These are phyloP conservation scores for Archaeoteleia sp. DNA, from an alignment of 2,888 invertebrate genomes.

Conservation along the genomic window DNA sequence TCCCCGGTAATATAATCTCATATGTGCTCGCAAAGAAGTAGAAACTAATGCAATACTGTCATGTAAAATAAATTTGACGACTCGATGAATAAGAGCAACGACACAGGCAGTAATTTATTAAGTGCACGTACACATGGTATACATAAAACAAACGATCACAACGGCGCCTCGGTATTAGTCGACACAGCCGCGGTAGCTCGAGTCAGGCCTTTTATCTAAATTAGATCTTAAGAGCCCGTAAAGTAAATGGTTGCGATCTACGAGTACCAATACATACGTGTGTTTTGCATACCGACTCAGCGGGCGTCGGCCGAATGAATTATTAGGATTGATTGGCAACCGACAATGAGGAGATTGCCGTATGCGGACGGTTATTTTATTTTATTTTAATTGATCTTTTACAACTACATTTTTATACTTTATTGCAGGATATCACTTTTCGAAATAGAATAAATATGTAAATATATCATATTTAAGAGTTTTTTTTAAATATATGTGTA, in stretches of 20 bases:
- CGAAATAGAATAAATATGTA: too few relatives aligned
- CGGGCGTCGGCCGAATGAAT: conserved; percentile 48
- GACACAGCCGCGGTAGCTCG: conserved; percentile 64
- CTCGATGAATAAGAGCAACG: conserved; percentile 27
- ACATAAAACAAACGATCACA: conserved; percentile 48
- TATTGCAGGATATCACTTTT: too few relatives aligned
- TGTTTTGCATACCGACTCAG: conserved; percentile 55
- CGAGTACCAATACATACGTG: conserved; percentile 29
- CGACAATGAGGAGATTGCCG: conserved; percentile 36
- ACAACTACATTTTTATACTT: conserved; percentile 31
- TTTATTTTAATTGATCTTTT: conserved; percentile 35
- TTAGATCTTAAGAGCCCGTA: conserved; percentile 71
- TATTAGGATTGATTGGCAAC: conserved; percentile 51
- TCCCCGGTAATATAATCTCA: too few relatives aligned
- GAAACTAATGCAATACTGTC: too few relatives aligned
- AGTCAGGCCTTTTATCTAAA: conserved; percentile 69
- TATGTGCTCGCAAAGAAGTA: too few relatives aligned
- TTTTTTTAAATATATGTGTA: too few relatives aligned
- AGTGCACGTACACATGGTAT: conserved; percentile 21
- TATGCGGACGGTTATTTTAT: conserved; percentile 25
- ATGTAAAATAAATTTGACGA: conserved; percentile 30
- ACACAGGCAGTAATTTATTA: conserved; percentile 29
- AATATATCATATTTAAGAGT: too few relatives aligned
- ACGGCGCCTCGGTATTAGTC: conserved; percentile 32
- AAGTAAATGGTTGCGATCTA: conserved; percentile 58